Evolutionary conservation across 1,140 invertebrate genomes (phyloP).

Genomic region (Chionoecetes opilio): DNA sequence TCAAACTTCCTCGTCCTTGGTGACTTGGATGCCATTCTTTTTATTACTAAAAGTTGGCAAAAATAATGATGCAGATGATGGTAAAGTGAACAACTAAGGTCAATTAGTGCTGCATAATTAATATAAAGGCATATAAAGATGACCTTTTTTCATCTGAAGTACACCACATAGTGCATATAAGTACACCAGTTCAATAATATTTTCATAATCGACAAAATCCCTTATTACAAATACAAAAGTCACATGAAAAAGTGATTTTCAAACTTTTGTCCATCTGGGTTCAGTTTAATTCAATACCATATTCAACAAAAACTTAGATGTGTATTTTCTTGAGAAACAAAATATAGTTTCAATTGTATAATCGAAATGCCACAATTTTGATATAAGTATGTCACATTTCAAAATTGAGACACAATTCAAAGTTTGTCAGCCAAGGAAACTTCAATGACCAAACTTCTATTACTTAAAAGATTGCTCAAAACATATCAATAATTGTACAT

Average conservation of each 20-base stretch:
- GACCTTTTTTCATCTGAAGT: too few species aligned
- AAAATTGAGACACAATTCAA: background rate
- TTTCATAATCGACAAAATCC: background rate
- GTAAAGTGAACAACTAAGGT: background rate
- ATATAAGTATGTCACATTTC: background rate
- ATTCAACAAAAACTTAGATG: too few species aligned
- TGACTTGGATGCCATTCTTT: background rate
- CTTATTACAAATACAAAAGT: background rate
- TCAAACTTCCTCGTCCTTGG: too few species aligned
- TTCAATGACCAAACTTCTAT: background rate
- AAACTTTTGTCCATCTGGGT: background rate
- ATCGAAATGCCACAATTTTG: background rate
- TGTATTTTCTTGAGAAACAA: background rate
- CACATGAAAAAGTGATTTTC: background rate
- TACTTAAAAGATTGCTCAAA: background rate
- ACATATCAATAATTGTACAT: background rate
- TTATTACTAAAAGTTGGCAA: background rate
- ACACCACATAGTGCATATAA: background rate
- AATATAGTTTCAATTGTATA: background rate
- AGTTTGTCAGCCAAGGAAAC: background rate
- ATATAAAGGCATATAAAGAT: background rate
- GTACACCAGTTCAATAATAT: background rate
- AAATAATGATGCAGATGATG: background rate
- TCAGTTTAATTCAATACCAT: too few species aligned
- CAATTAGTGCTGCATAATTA: background rate